Conservation (phyloP, 2,888 invertebrate species). For the Stictocephala bisonia region DNA sequence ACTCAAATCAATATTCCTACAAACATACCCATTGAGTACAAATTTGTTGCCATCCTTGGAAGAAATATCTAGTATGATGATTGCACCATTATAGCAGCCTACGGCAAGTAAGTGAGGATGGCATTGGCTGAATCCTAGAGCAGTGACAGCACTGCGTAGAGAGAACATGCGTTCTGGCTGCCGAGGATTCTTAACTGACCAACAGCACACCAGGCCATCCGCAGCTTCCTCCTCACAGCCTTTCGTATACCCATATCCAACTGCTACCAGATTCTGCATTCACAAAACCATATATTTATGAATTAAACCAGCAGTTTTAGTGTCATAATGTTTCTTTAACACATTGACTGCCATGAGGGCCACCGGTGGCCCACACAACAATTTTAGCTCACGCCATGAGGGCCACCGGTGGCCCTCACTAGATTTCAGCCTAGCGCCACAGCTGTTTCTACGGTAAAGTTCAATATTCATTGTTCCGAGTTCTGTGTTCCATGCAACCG, state of each 20-base stretch:
- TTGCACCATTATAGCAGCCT: constrained; percentile 79
- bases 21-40: constrained; percentile 62
- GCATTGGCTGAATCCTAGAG: constrained; percentile 75
- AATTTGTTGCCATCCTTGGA: constrained; percentile 65
- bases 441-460: too few relatives aligned
- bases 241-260: constrained; percentile 77
- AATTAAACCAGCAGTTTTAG: too few relatives aligned
- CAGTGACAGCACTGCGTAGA: constrained; percentile 74
- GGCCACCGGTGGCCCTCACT: too few relatives aligned
- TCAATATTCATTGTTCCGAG: too few relatives aligned
- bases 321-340: too few relatives aligned
- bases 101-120: constrained; percentile 80
- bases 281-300: background rate
- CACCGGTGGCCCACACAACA: too few relatives aligned
- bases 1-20: too few relatives aligned
- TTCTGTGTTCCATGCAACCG: too few relatives aligned
- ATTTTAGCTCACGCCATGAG: too few relatives aligned
- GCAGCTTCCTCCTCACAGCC: constrained; percentile 68
- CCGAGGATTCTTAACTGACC: constrained; percentile 81
- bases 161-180: constrained; percentile 73
- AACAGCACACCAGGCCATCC: constrained; percentile 75
- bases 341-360: too few relatives aligned
- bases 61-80: constrained; percentile 78
- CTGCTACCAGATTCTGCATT: constrained; percentile 75
- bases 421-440: too few relatives aligned